Evolutionary conservation across 2,113 vertebrate genomes (phyloP), one percentile per base, ranked within the genome.

Genomic region (Tachysurus fulvidraco): DNA sequence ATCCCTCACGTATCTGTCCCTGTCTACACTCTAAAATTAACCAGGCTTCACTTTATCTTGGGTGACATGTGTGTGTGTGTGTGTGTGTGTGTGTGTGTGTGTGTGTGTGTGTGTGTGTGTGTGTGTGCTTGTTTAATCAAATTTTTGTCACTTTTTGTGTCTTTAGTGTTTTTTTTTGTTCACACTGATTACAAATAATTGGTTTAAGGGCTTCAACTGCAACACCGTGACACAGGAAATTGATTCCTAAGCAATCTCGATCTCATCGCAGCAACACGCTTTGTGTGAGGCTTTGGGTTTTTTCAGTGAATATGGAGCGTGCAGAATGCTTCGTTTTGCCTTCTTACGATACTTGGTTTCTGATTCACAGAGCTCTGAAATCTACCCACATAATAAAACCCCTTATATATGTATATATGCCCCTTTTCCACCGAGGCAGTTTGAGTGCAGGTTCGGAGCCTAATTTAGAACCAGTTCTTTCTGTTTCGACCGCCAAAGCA

Each of bases 21-120:
- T 50, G 83, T 60, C 83, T n/a, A 30, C 69, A 50, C 55, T 84
- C 9, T 28, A 23, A 84, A 84, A 84, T 84, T 59, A 84, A 74
- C 54, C 69, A 46, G 30, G 41, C 30, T 59, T 28, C 52, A 44
- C 36, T 44, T 8, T 54, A 59, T 21, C 21, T 23, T 44, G 12
- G 12, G 69, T 44, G 54, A 28, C 16, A 4, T 21, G 76, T 79
- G 46, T 77, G 74, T 74, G 71, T 74, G 73, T 76, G 73, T 46
- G 73, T 76, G 71, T 74, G 76, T 28, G 50, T 36, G 77, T 57
- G 16, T 50, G 74, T 74, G 76, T 28, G 50, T 36, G 77, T 57
- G 16, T 21, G 76, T 79, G 46, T 77, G 74, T 74, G 71, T 74
- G 73, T 76, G 73, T 46, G 73, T 76, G 71, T 74, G 76, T 28